Conservation (phyloP, 2,888 invertebrate genomes). For the Yponomeuta cagnagella region DNA sequence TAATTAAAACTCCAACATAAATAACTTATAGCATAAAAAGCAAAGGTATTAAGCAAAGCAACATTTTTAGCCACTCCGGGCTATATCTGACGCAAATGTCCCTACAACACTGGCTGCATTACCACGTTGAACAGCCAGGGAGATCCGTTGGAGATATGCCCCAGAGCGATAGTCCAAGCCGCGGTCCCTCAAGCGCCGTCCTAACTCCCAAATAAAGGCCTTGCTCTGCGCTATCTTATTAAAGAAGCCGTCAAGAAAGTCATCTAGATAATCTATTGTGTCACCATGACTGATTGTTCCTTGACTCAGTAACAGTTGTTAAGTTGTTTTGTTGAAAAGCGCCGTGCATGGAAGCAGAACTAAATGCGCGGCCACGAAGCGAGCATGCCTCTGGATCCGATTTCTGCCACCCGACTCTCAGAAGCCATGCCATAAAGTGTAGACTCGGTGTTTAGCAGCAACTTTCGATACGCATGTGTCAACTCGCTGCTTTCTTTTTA, state of each 20-base stretch:
- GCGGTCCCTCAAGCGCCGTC: too few relatives aligned
- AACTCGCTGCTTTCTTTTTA: constrained; percentile 44
- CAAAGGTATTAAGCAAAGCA: too few relatives aligned
- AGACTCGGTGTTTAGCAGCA: constrained; percentile 15
- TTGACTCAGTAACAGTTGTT: neutral
- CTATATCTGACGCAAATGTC: too few relatives aligned
- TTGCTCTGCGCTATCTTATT: neutral
- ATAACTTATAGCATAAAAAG: too few relatives aligned
- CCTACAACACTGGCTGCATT: too few relatives aligned
- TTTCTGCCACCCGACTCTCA: constrained; percentile 42
- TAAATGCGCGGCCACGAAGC: constrained; percentile 44
- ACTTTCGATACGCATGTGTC: constrained; percentile 33
- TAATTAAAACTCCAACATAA: too few relatives aligned
- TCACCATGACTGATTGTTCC: neutral
- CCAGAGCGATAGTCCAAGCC: too few relatives aligned
- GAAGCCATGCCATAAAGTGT: constrained; percentile 24
- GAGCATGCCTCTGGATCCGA: constrained; percentile 60
- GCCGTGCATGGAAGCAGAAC: constrained; percentile 44
- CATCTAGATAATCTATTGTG: neutral
- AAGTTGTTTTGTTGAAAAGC: neutral
- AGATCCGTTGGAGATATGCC: too few relatives aligned
- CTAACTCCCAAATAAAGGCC: too few relatives aligned
- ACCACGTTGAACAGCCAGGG: too few relatives aligned
- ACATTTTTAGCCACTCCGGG: too few relatives aligned
- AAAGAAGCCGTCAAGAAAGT: neutral